These are phyloP conservation scores for Rhegmatorhina hoffmannsi DNA, from an alignment of 2,113 vertebrate genomes.

Conservation along the genomic window DNA sequence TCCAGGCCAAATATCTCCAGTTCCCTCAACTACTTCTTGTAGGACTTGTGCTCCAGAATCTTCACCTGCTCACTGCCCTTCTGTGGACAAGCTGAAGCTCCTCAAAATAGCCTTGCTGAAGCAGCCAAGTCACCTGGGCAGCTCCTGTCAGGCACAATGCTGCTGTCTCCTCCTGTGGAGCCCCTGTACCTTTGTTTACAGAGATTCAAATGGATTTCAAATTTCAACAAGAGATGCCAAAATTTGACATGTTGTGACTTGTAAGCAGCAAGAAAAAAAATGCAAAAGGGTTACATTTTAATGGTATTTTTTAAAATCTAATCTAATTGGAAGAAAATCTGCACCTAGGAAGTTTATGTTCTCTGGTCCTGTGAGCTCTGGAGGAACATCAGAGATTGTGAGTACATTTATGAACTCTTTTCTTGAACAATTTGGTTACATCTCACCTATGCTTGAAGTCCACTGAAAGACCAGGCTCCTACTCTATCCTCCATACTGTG, in stretches of 20 bases:
- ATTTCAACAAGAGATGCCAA: background rate
- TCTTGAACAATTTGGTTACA: background rate
- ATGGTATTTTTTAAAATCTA: background rate
- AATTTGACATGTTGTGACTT: background rate
- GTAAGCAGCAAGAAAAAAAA: background rate
- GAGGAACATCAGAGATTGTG: background rate
- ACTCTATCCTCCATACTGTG: background rate
- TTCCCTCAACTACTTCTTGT: fast-evolving
- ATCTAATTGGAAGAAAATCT: background rate
- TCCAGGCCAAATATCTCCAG: fast-evolving
- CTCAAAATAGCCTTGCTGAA: background rate
- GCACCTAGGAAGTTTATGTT: background rate
- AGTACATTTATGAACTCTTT: background rate
- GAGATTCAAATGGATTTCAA: background rate
- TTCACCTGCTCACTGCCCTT: background rate
- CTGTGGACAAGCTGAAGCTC: background rate
- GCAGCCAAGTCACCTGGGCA: background rate
- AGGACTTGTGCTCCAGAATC: background rate
- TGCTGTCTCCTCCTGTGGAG: background rate
- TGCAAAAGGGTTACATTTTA: background rate
- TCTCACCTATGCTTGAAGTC: background rate
- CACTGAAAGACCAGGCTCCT: background rate
- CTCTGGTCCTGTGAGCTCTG: background rate
- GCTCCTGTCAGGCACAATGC: background rate
- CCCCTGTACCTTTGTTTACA: background rate